Evolutionary conservation across 2,888 invertebrate species (phyloP).

Genomic region (Drymonia ruficornis): DNA sequence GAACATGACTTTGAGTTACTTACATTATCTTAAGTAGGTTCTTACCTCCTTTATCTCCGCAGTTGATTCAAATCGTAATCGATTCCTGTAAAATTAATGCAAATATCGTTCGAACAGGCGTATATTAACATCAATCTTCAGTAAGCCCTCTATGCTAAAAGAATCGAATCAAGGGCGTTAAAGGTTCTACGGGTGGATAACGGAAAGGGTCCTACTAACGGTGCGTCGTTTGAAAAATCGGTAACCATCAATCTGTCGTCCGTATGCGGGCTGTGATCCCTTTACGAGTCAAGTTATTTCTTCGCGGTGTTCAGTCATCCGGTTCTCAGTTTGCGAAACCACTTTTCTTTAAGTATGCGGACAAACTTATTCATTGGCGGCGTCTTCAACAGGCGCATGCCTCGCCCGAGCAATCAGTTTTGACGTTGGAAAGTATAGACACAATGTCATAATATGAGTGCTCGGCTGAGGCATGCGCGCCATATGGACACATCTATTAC

Average conservation of each 20-base stretch:
- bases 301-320: slow-evolving; percentile 53
- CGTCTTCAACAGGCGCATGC: too few species aligned
- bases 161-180: slow-evolving; percentile 35
- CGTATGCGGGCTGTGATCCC: slow-evolving; percentile 52
- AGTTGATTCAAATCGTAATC: slow-evolving; percentile 1
- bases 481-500: too few species aligned
- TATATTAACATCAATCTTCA: slow-evolving; percentile 40
- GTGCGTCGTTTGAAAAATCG: slow-evolving; percentile 55
- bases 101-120: slow-evolving; percentile 11
- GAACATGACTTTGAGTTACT: too few species aligned
- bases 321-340: slow-evolving; percentile 35
- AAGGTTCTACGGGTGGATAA: slow-evolving; percentile 47
- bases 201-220: slow-evolving; percentile 39
- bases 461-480: too few species aligned
- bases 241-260: slow-evolving; percentile 54
- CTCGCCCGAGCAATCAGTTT: too few species aligned
- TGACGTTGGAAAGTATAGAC: too few species aligned
- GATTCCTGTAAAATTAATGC: slow-evolving; percentile 12
- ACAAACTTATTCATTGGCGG: slow-evolving; percentile 57
- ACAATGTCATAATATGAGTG: too few species aligned
- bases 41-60: too few species aligned
- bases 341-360: slow-evolving; percentile 47
- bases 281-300: slow-evolving; percentile 60
- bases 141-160: slow-evolving; percentile 36
- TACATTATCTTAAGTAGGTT: too few species aligned